A percentile compares a stretch with the other conserved stretches of the same genome.
phyloP scores from a whole-genome alignment of 2,888 invertebrate genomes.

The Dicyrtomina minuta region DNA sequence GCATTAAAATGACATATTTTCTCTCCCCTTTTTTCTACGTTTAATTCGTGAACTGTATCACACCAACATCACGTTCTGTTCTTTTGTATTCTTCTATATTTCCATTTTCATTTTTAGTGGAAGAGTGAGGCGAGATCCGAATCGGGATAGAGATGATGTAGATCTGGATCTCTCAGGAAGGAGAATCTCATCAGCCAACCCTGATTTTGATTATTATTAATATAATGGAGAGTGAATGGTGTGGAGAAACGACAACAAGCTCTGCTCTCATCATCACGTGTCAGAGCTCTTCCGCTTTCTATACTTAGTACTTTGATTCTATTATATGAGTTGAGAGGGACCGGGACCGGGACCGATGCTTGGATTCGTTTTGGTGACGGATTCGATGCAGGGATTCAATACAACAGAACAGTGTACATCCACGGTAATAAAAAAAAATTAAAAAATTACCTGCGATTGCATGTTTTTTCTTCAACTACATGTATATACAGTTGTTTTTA shows the following conservation, averaged over 20 bases:
- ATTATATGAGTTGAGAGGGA: slow-evolving; percentile 6
- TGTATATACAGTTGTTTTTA: too few species aligned
- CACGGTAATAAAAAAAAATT: too few species aligned
- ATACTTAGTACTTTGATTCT: not conserved
- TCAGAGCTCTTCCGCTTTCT: not conserved
- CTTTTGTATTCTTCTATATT: too few species aligned
- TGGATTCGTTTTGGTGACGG: too few species aligned
- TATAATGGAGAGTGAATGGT: slow-evolving; percentile 8
- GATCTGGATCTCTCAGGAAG: not conserved
- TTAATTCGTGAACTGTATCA: slow-evolving; percentile 4
- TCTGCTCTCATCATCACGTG: not conserved
- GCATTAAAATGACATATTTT: too few species aligned
- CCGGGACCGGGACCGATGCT: too few species aligned
- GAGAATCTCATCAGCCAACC: not conserved
- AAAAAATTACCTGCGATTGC: too few species aligned
- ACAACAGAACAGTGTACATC: too few species aligned
- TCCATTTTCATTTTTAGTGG: not conserved
- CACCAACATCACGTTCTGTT: slow-evolving; percentile 1
- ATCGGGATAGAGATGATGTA: not conserved
- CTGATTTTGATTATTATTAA: slow-evolving; percentile 10
- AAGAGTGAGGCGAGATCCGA: not conserved
- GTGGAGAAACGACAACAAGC: not conserved
- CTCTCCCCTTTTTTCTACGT: not conserved
- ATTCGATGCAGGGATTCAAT: too few species aligned
- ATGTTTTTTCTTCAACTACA: too few species aligned